Conservation (phyloP, 2,113 vertebrate genomes). For the Percopsis transmontana region DNA sequence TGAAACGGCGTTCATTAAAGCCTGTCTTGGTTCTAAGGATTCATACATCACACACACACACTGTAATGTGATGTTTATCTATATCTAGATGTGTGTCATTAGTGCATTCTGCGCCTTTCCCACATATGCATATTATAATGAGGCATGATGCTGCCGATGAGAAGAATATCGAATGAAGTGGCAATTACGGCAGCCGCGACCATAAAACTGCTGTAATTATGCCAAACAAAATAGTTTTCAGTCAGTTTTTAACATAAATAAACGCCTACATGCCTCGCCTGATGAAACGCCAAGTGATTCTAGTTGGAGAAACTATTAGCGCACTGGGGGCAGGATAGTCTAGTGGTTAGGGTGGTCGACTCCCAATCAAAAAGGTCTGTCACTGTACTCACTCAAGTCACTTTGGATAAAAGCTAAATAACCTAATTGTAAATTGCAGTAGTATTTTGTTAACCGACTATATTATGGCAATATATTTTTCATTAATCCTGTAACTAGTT, state of each 20-base stretch:
- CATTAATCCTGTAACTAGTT: constrained; percentile 17
- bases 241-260: not conserved
- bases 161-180: not conserved
- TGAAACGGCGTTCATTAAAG: constrained; percentile 69
- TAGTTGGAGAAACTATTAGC: not conserved
- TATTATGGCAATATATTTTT: too few species aligned
- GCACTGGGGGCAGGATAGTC: too few species aligned
- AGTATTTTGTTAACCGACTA: too few species aligned
- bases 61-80: constrained; percentile 40
- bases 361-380: too few species aligned
- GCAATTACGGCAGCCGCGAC: not conserved
- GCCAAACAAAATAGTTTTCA: not conserved
- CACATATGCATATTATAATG: constrained; percentile 15
- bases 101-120: not conserved
- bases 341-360: too few species aligned
- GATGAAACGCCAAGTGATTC: not conserved
- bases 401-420: too few species aligned
- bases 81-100: constrained; percentile 30
- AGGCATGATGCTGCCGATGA: constrained; percentile 9
- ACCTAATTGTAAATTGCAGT: too few species aligned
- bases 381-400: too few species aligned
- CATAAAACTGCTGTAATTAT: not conserved
- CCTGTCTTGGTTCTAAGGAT: constrained; percentile 47
- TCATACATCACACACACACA: constrained; percentile 35
- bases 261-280: not conserved